Conservation (phyloP, 2,888 invertebrate species). For the Lypha dubia region DNA sequence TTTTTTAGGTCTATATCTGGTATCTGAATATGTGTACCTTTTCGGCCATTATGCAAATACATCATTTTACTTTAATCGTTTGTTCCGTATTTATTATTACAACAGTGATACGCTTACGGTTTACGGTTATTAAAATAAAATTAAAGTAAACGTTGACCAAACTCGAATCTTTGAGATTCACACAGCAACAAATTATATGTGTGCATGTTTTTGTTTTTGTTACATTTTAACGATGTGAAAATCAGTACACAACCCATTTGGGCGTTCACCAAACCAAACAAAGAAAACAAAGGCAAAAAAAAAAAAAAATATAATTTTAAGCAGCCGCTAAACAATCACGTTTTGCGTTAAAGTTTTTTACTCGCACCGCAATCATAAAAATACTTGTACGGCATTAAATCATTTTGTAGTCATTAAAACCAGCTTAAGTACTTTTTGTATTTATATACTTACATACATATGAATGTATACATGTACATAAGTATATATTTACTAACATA, state of each 20-base stretch:
- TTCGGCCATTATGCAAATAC: constrained; percentile 48
- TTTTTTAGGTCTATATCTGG: not conserved
- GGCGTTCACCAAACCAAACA: constrained; percentile 50
- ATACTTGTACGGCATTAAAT: constrained; percentile 60
- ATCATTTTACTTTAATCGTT: constrained; percentile 38
- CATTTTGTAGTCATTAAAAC: constrained; percentile 64
- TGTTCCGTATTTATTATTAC: constrained; percentile 52
- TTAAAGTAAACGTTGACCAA: constrained; percentile 37
- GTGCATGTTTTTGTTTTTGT: constrained; percentile 18
- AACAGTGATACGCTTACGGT: constrained; percentile 34
- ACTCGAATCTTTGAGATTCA: constrained; percentile 36
- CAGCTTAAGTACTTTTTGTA: constrained; percentile 38
- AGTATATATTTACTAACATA: no score
- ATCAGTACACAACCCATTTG: constrained; percentile 46
- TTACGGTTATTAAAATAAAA: constrained; percentile 43
- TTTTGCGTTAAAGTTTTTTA: constrained; percentile 41
- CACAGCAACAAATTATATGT: constrained; percentile 20
- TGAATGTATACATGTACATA: no score
- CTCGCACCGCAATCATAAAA: constrained; percentile 53
- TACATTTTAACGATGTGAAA: constrained; percentile 59
- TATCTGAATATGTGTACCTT: not conserved
- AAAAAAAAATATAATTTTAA: constrained; percentile 2
- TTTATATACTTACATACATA: constrained; percentile 12
- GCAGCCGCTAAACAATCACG: constrained; percentile 58
- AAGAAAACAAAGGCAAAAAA: constrained; percentile 16